Base-by-base conservation (phyloP, 2,888 invertebrate genomes). In the Pristionchus arcanus region DNA sequence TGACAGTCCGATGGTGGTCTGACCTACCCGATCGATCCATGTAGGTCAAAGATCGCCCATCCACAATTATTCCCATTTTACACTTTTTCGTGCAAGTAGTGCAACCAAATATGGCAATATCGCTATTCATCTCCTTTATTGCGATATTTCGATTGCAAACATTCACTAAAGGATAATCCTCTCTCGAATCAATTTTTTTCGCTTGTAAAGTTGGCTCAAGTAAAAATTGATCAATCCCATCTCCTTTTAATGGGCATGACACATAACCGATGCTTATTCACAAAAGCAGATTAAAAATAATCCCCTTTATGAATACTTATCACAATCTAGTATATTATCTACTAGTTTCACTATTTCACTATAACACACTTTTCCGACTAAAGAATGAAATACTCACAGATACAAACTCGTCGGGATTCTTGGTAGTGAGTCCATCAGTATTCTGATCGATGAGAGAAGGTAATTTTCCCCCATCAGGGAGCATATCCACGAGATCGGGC, bases 401-500 rank as follows among this genome's bases (percentile, higher is more conserved):
- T 16, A 66, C 66, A 66, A 86, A 86, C 66, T 86, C 86, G 15
- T 86, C 86, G 59, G 59, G 53, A 13, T 86, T 42, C 66, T 66
- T 66, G 3, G 63, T 2, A 34, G 34, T 66, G 28, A 55, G 11
- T 63, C 63, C 86, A 13, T 63, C 28, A 11, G 66, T 28, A 86
- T 86, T 71, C 87, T 87, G 87, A 53, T 92, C 92, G 77, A 91
- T 87, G 34, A 91, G 90, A 34, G 88, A 87, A 25, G 91, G 91
- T 21, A 91, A 87, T 31, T 66, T 90, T n/a, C 66, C 84, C 4
- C 74, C 88, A 37, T 88, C 74, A 68, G 77, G 77, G 25, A 91
- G 89, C 28, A 90, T 86, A 77, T 92, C 91, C n/a, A 90, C 87
- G 49, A 91, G 90, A 77, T 93, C 92, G 13, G 90, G 90, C 90